These are phyloP conservation scores for Dallia pectoralis DNA, from an alignment of 2,797 vertebrate genomes.

Conservation along the genomic window DNA sequence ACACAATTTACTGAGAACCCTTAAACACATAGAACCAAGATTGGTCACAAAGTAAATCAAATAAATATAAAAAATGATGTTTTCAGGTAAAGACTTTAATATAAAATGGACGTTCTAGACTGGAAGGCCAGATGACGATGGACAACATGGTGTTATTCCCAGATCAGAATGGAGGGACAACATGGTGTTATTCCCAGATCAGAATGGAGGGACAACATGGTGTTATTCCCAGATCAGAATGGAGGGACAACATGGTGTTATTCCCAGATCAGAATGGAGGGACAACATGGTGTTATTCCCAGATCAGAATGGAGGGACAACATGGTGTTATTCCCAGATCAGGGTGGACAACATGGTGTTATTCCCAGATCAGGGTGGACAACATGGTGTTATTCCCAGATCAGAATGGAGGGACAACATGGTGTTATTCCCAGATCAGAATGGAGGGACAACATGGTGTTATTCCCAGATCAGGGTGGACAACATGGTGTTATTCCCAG, in stretches of 20 bases:
- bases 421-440: slow-evolving; percentile 69
- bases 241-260: slow-evolving; percentile 81
- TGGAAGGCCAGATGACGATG: slow-evolving; percentile 82
- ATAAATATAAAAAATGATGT: not conserved
- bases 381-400: slow-evolving; percentile 76
- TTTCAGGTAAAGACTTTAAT: slow-evolving; percentile 78
- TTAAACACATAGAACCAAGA: not conserved
- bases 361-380: slow-evolving; percentile 72
- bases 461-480: slow-evolving; percentile 68
- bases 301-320: no score
- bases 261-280: no score
- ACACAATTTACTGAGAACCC: no score
- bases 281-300: slow-evolving; percentile 80
- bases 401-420: no score
- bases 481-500: slow-evolving; percentile 77
- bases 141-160: slow-evolving; percentile 83
- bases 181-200: slow-evolving; percentile 74
- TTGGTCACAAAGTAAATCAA: not conserved
- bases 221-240: slow-evolving; percentile 68
- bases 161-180: no score
- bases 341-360: slow-evolving; percentile 83
- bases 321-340: slow-evolving; percentile 74
- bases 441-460: slow-evolving; percentile 84
- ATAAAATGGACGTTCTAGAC: slow-evolving; percentile 79
- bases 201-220: slow-evolving; percentile 85